Conservation (phyloP, 2,797 vertebrate genomes). For the Discoglossus pictus region DNA sequence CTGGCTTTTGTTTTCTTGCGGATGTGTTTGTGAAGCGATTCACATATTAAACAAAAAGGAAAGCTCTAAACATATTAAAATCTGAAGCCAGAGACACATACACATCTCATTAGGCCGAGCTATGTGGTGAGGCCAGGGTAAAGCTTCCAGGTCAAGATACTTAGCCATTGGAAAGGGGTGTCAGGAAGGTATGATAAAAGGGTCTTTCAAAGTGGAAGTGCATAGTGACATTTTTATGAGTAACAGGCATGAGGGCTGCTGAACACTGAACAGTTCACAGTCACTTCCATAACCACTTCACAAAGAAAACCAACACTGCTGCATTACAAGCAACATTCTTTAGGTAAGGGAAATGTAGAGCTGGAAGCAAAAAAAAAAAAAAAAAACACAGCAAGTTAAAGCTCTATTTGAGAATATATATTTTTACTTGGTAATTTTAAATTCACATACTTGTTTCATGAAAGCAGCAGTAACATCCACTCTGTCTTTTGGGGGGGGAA, state of each 20-base stretch:
- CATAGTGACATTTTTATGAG: slow-evolving; percentile 70
- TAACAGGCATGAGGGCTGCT: slow-evolving; percentile 54
- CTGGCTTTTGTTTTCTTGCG: too few species aligned
- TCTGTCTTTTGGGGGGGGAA: too few species aligned
- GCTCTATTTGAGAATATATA: not conserved
- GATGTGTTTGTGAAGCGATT: slow-evolving; percentile 5
- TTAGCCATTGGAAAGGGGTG: slow-evolving; percentile 56
- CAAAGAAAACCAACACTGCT: slow-evolving; percentile 63
- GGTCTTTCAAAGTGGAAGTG: slow-evolving; percentile 69
- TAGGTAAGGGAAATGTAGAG: slow-evolving; percentile 22
- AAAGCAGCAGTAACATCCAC: too few species aligned
- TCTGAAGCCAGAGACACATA: slow-evolving; percentile 55
- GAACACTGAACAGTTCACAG: slow-evolving; percentile 53
- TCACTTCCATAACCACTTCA: slow-evolving; percentile 60
- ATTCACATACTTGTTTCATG: too few species aligned
- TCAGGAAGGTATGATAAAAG: slow-evolving; percentile 67
- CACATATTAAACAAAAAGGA: slow-evolving; percentile 44
- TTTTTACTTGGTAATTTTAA: too few species aligned
- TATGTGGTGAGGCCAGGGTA: slow-evolving; percentile 59
- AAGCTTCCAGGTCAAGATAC: slow-evolving; percentile 57
- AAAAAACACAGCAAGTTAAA: not conserved
- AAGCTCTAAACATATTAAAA: slow-evolving; percentile 63
- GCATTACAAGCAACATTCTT: slow-evolving; percentile 47
- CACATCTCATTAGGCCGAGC: slow-evolving; percentile 66
- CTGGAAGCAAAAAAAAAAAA: not conserved